These are phyloP conservation scores for Meliscaeva auricollis DNA, from an alignment of 2,888 invertebrate genomes.

Conservation along the genomic window DNA sequence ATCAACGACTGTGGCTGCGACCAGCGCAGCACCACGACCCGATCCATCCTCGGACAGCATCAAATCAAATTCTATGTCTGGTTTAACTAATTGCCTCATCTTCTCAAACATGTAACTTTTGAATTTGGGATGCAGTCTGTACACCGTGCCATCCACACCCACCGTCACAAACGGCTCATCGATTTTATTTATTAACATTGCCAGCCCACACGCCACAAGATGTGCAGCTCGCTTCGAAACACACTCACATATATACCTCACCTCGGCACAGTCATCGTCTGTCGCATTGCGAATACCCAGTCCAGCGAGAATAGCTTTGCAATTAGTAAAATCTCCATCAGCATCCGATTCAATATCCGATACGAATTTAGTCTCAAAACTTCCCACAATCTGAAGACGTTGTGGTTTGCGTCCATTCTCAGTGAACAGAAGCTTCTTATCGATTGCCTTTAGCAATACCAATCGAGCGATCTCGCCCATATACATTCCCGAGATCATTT, in stretches of 20 bases:
- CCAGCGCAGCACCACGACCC: constrained; percentile 96
- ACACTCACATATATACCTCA: constrained; percentile 95
- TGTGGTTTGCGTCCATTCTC: constrained; percentile 90
- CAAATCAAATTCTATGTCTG: constrained; percentile 92
- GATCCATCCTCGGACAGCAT: constrained; percentile 98
- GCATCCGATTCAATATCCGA: constrained; percentile 97
- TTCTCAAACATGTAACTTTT: constrained; percentile 95
- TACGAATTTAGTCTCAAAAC: constrained; percentile 97
- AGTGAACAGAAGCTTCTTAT: constrained; percentile 90
- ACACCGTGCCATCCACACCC: constrained; percentile 98
- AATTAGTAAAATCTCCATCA: constrained; percentile 90
- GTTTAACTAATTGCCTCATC: constrained; percentile 89
- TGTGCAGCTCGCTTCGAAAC: constrained; percentile 96
- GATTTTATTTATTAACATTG: constrained; percentile 95
- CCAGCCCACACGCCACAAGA: constrained; percentile 94
- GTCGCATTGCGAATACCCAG: constrained; percentile 86
- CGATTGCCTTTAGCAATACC: constrained; percentile 91
- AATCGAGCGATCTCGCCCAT: constrained; percentile 97
- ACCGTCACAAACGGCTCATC: constrained; percentile 93
- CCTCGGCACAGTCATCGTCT: constrained; percentile 95
- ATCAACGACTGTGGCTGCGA: constrained; percentile 89
- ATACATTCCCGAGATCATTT: constrained; percentile 99
- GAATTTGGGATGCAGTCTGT: constrained; percentile 98
- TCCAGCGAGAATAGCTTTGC: constrained; percentile 92
- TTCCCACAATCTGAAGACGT: constrained; percentile 89